Conservation (phyloP, 2,797 vertebrate genomes). For the Anabacerthia variegaticeps region DNA sequence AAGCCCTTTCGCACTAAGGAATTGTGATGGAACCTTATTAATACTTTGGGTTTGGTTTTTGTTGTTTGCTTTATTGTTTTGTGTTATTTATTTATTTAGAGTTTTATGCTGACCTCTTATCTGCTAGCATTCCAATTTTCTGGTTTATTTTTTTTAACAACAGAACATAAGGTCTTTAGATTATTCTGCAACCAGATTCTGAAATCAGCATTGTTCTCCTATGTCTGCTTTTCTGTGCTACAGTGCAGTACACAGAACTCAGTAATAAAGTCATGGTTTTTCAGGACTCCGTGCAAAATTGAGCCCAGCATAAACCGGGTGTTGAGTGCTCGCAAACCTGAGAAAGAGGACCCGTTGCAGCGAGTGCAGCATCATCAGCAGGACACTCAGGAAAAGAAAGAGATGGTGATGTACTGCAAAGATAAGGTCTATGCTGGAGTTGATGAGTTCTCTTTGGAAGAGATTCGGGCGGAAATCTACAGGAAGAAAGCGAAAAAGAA, state of each 20-base stretch:
- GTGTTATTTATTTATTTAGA: background rate
- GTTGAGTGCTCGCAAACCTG: conserved; percentile 86
- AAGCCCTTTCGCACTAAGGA: background rate
- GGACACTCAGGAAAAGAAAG: conserved; percentile 77
- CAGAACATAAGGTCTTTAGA: background rate
- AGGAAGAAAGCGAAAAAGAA: conserved; percentile 81
- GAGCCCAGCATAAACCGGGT: conserved; percentile 88
- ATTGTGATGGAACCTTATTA: background rate
- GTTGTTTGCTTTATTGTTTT: background rate
- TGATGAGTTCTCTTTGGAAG: conserved; percentile 93
- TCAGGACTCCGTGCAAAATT: conserved; percentile 94
- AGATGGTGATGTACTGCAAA: conserved; percentile 92
- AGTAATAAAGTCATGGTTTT: background rate
- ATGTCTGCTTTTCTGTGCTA: background rate
- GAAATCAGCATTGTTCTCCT: background rate
- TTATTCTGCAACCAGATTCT: background rate
- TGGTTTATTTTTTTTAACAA: background rate
- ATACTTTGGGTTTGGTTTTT: background rate
- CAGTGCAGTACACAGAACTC: background rate
- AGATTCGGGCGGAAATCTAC: conserved; percentile 89
- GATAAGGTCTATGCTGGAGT: conserved; percentile 90
- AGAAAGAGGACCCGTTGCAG: conserved; percentile 86
- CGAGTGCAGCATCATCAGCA: conserved; percentile 86
- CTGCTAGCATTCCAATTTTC: background rate
- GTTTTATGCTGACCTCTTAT: background rate